Percentiles rank a stretch among this genome's conserved stretches.
phyloP scores from a whole-genome alignment of 2,888 invertebrate genomes.

The Sarcophaga rosellei region DNA sequence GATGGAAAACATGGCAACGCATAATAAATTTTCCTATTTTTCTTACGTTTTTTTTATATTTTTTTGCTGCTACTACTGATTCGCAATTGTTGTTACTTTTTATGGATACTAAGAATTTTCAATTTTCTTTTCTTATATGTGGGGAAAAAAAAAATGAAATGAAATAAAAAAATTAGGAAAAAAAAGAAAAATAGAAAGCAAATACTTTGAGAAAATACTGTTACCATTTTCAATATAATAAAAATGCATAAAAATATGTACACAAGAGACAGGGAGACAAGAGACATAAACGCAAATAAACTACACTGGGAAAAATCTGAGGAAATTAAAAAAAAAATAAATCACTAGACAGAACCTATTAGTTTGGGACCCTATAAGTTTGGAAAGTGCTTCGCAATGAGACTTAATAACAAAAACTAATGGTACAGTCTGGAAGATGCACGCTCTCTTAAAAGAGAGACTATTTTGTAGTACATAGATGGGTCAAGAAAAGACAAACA shows the following conservation, averaged over 20 bases:
- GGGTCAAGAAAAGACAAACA: no score
- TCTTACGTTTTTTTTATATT: neutral
- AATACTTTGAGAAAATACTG: conserved; percentile 32
- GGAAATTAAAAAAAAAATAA: neutral
- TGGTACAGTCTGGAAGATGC: no score
- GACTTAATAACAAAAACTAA: no score
- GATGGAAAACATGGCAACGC: conserved; percentile 63
- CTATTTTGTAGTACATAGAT: no score
- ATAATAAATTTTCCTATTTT: conserved; percentile 58
- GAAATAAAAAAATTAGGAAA: neutral
- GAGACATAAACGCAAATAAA: neutral
- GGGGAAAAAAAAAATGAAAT: neutral
- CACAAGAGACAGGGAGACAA: neutral
- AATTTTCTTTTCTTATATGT: conserved; percentile 48
- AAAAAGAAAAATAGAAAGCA: neutral
- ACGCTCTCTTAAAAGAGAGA: no score
- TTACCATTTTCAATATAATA: conserved; percentile 54
- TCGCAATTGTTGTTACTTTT: conserved; percentile 49
- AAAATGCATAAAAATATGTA: conserved; percentile 21
- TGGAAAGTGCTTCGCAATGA: no score
- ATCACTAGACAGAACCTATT: no score
- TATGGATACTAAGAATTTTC: conserved; percentile 57
- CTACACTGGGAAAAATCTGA: conserved; percentile 32
- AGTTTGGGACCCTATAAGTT: no score
- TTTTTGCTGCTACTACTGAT: neutral